Evolutionary conservation across 2,113 vertebrate genomes (phyloP).

Genomic region (Cryptotis parvus): DNA sequence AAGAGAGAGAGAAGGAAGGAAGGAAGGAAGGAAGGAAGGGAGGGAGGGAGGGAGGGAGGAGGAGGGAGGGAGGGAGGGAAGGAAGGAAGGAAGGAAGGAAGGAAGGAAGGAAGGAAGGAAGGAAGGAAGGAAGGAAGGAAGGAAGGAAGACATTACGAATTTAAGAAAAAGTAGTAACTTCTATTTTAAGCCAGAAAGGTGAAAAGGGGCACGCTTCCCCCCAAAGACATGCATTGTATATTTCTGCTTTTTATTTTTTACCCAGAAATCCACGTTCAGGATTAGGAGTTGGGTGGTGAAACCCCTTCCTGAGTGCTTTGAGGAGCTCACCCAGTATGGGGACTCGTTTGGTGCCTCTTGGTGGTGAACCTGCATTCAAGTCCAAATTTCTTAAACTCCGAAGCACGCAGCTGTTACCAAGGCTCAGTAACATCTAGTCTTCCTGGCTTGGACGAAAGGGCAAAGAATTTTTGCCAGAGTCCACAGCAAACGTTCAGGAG

Average conservation of each 20-base stretch:
- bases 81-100: no score
- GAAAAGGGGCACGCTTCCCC: not conserved
- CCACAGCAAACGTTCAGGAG: not conserved
- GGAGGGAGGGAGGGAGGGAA: no score
- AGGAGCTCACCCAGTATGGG: not conserved
- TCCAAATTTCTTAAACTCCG: not conserved
- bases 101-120: no score
- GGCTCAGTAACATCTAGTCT: not conserved
- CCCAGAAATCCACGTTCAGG: not conserved
- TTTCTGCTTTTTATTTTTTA: not conserved
- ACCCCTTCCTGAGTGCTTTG: not conserved
- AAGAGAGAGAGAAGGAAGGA: no score
- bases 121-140: slow-evolving; percentile 62
- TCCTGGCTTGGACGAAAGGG: not conserved
- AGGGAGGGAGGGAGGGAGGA: no score
- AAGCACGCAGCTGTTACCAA: not conserved
- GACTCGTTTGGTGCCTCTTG: not conserved
- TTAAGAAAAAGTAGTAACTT: slow-evolving; percentile 25
- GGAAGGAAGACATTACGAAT: slow-evolving; percentile 60
- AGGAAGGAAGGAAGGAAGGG: no score
- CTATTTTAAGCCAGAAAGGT: slow-evolving; percentile 36
- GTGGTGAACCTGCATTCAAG: slow-evolving; percentile 11
- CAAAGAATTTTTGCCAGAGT: not conserved
- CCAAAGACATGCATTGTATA: not conserved
- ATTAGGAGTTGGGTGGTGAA: not conserved